Evolutionary conservation across 2,797 vertebrate genomes (phyloP), one percentile per base, ranked within the genome.

Genomic region (Lacerta viridis): DNA sequence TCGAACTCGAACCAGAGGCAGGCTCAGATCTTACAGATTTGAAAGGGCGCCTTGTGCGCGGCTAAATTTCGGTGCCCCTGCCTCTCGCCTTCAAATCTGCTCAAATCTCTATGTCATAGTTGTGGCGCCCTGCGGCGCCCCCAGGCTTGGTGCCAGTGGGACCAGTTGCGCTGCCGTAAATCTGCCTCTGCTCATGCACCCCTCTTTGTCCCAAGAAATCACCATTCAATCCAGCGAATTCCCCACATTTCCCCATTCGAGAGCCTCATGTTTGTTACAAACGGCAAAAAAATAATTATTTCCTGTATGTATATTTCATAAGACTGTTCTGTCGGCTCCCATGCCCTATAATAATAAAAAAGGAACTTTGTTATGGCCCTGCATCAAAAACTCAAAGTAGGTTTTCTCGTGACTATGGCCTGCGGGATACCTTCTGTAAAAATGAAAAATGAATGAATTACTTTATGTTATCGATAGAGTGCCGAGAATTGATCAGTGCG

Each of bases 371-470:
- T 95, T 95, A 96, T 93, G 91, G 94, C 92, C 94, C 93, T 87
- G 3, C 69, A 93, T 95, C 93, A 94, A 93, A 55, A 90, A 75
- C 92, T 95, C 92, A 87, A 91, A 90, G 81, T 90, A 68, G 92
- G 94, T 94, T 93, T 55, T 93, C 55, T 93, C 0, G 1, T 95
- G 92, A 92, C 91, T 0, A 1, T 93, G 90, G 97, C 96, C 96
- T 8, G 78, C 93, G 96, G 96, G 96, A 93, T 2, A 29, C 77
- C 78, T 89, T 96, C 91, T 93, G 91, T 29, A 79, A 91, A 90
- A 94, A 96, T 97, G 96, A 97, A 95, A 97, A 97, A 97, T 96
- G 96, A 95, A 93, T 78, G 2, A 95, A 94, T 97, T 95, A 96
- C 96, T 95, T 82, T 96, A 90, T 95, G 91, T 96, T 55, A 96